Evolutionary conservation across 2,113 vertebrate genomes (phyloP).

Genomic region (Takifugu bimaculatus): DNA sequence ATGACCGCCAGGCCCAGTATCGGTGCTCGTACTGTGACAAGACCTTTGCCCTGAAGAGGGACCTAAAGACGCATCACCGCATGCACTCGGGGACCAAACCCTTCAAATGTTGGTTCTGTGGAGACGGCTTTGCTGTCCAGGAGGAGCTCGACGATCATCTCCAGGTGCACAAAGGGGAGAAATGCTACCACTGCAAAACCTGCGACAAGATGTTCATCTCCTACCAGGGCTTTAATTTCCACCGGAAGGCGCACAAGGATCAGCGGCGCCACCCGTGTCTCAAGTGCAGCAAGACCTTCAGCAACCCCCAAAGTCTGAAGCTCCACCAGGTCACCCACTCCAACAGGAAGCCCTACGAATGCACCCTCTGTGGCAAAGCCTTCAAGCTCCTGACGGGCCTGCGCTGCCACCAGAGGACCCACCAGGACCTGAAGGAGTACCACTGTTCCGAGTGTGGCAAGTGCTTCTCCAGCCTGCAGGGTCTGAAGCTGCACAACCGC

Average conservation of each 20-base stretch:
- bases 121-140: slow-evolving; percentile 43
- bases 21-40: slow-evolving; percentile 52
- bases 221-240: slow-evolving; percentile 61
- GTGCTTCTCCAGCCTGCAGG: slow-evolving; percentile 59
- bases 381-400: slow-evolving; percentile 59
- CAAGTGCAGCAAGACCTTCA: slow-evolving; percentile 51
- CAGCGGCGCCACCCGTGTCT: slow-evolving; percentile 38
- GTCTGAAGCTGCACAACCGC: slow-evolving; percentile 59
- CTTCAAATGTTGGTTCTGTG: slow-evolving; percentile 59
- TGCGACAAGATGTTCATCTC: slow-evolving; percentile 60
- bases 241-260: slow-evolving; percentile 39
- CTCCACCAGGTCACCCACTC: slow-evolving; percentile 59
- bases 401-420: slow-evolving; percentile 54
- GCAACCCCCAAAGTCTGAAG: slow-evolving; percentile 58
- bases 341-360: slow-evolving; percentile 42
- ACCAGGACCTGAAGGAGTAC: slow-evolving; percentile 46
- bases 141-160: slow-evolving; percentile 39
- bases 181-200: slow-evolving; percentile 48
- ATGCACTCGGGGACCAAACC: slow-evolving; percentile 56
- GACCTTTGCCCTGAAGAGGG: slow-evolving; percentile 52
- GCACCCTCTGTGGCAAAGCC: slow-evolving; percentile 49
- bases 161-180: slow-evolving; percentile 35
- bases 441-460: slow-evolving; percentile 54
- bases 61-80: slow-evolving; percentile 61
- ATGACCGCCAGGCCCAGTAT: slow-evolving; percentile 43